Percentiles rank a stretch among this genome's conserved stretches.
Conservation (phyloP, 2,888 invertebrate genomes). For the Cerceris rybyensis region DNA sequence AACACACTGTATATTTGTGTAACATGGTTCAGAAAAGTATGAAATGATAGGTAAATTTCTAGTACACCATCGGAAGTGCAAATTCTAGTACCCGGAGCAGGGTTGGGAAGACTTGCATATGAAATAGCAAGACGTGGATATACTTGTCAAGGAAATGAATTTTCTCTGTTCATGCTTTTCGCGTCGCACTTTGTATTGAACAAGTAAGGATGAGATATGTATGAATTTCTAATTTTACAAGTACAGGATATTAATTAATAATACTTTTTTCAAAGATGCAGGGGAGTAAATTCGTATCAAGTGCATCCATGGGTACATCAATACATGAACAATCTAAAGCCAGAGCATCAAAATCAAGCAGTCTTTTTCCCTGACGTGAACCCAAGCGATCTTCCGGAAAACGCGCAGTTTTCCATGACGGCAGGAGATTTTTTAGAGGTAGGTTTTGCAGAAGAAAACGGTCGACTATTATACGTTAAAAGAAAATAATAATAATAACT, state of each 20-base stretch:
- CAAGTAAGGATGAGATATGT: constrained; percentile 83
- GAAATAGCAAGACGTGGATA: constrained; percentile 96
- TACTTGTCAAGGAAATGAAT: constrained; percentile 98
- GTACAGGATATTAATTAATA: neutral
- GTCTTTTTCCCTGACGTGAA: constrained; percentile 95
- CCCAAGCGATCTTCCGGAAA: constrained; percentile 86
- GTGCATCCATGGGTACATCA: constrained; percentile 98
- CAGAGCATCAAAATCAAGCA: constrained; percentile 90
- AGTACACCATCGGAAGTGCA: constrained; percentile 84
- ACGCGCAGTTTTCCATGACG: constrained; percentile 94
- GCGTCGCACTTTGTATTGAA: constrained; percentile 98
- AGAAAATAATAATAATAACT: neutral
- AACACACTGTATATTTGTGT: constrained; percentile 16
- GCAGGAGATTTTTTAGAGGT: constrained; percentile 98
- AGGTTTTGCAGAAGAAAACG: constrained; percentile 2
- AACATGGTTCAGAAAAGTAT: constrained; percentile 61
- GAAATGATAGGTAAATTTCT: constrained; percentile 72
- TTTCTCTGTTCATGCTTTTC: constrained; percentile 98
- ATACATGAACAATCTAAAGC: constrained; percentile 93
- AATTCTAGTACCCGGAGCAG: constrained; percentile 97
- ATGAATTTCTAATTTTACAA: neutral
- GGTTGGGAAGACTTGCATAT: constrained; percentile 95
- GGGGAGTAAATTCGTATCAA: constrained; percentile 87
- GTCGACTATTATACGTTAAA: neutral
- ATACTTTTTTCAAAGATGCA: constrained; percentile 82